Evolutionary conservation across 2,797 vertebrate genomes (phyloP), one percentile per base, ranked within the genome.

Genomic region (Anas bernieri): DNA sequence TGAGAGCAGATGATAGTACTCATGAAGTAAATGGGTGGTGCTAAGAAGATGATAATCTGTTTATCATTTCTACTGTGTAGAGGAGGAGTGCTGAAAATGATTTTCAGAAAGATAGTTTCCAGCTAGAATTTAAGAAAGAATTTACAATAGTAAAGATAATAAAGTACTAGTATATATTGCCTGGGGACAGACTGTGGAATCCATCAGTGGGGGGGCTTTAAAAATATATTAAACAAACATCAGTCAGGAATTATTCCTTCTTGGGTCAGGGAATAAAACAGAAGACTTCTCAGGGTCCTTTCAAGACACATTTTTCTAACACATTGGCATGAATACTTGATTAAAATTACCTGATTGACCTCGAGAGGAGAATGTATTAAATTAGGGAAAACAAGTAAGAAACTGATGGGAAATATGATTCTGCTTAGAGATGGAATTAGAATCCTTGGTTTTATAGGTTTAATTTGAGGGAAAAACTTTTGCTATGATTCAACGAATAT

Each of bases 341-440:
- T 75, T 74, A 41, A 91, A 87, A 85, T 80, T 75, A 58, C 5
- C 23, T 72, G 41, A 77, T 58, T 91, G 7, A 81, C 61, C 61
- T 85, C 30, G 61, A 72, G n/a, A 78, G 17, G 1, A 37, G 1
- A 66, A 68, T 83, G 75, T 88, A 37, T 3, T 37, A 83, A 83
- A 93, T 75, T 77, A 75, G 37, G 31, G 6, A 83, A 92, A 95
- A 80, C 31, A 91, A 43, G 13, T 75, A 37, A 88, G 64, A 85
- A 95, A 91, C 61, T 92, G 89, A 93, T 86, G 62, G 85, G 7
- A 72, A 83, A 83, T 83, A 78, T 50, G 35, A 68, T 77, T 92
- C 79, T 61, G 3, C 33, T 76, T 62, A 58, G 30, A 66, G 59
- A 63, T 79, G 17, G 28, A 92, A 84, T 76, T 86, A 63, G 58